Conservation (phyloP, 2,797 vertebrate species). For the Sebastes steindachneri region DNA sequence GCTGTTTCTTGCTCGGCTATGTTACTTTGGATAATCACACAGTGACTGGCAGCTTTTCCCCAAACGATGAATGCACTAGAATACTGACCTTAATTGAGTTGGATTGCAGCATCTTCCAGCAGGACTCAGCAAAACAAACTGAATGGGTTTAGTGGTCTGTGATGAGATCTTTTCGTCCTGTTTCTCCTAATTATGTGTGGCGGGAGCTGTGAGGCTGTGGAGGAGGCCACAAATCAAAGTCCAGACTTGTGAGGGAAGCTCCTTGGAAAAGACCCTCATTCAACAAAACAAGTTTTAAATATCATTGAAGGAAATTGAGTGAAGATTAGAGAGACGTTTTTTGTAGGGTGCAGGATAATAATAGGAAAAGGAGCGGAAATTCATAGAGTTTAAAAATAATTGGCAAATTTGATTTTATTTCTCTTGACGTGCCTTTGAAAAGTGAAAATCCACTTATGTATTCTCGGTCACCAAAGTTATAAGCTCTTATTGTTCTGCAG, state of each 20-base stretch:
- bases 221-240: constrained; percentile 16
- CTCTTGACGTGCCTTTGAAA: constrained; percentile 8
- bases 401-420: not conserved
- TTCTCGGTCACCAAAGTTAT: constrained; percentile 20
- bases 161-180: constrained; percentile 60
- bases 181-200: constrained; percentile 65
- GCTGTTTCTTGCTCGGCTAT: constrained; percentile 23
- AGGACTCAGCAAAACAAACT: constrained; percentile 62
- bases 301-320: not conserved
- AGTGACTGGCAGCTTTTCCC: constrained; percentile 28
- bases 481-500: constrained; percentile 12
- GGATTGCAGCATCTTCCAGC: constrained; percentile 67
- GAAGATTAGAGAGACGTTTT: not conserved
- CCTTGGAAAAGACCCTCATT: constrained; percentile 3
- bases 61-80: constrained; percentile 44
- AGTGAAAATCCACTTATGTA: constrained; percentile 28
- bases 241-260: not conserved
- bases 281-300: not conserved
- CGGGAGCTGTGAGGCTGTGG: not conserved
- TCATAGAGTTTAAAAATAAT: not conserved
- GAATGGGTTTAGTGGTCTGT: constrained; percentile 81
- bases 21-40: constrained; percentile 30
- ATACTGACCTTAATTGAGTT: constrained; percentile 77
- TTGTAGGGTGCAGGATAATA: not conserved
- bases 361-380: not conserved